A percentile compares a stretch with the other conserved stretches of the same genome.
Conservation (phyloP, 2,888 invertebrate species). For the Lamproptera curius region DNA sequence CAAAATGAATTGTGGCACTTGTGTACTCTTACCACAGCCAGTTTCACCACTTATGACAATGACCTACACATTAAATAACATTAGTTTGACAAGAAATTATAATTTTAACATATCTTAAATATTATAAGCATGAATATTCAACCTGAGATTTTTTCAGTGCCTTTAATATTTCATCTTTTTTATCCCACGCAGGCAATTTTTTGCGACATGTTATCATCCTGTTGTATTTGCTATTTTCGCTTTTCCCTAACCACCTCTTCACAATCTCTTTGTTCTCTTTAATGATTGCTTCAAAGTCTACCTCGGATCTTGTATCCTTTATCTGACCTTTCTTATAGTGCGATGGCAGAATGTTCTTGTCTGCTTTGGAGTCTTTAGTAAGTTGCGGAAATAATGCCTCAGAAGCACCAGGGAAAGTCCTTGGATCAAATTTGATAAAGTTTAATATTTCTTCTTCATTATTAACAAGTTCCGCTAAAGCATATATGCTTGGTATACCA, state of each 20-base stretch:
- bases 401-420: conserved; percentile 70
- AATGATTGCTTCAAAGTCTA: conserved; percentile 72
- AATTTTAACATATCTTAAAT: not conserved
- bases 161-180: conserved; percentile 82
- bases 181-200: conserved; percentile 85
- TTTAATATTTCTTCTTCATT: conserved; percentile 82
- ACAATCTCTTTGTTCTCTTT: conserved; percentile 81
- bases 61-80: conserved; percentile 52
- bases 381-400: conserved; percentile 80
- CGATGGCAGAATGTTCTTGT: conserved; percentile 64
- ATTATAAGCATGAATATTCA: conserved; percentile 10
- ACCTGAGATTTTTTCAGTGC: conserved; percentile 81
- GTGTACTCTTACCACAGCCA: conserved; percentile 90
- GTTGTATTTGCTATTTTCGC: conserved; percentile 79
- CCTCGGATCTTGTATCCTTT: conserved; percentile 68
- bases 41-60: conserved; percentile 90
- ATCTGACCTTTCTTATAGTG: conserved; percentile 82
- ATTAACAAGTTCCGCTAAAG: conserved; percentile 83
- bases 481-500: conserved; percentile 85
- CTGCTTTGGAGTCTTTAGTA: conserved; percentile 49
- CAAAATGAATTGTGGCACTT: conserved; percentile 96
- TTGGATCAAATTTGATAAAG: conserved; percentile 76
- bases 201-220: conserved; percentile 81
- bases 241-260: conserved; percentile 79
- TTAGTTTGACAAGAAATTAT: not conserved